Evolutionary conservation across 2,113 vertebrate species (phyloP).

Genomic region (Peromyscus californicus): DNA sequence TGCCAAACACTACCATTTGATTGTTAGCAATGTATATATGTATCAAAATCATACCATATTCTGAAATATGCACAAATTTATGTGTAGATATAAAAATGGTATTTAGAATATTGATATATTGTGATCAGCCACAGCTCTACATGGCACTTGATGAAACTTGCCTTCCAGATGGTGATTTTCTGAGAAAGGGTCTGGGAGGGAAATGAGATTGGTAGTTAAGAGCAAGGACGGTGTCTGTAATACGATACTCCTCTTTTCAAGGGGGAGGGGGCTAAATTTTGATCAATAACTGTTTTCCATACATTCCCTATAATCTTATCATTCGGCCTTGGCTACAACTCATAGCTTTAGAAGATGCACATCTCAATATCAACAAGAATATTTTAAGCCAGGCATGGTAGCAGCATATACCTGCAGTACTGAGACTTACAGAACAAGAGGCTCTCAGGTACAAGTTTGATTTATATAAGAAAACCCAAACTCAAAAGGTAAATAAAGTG

Average conservation of each 20-base stretch:
- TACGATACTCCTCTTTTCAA: neutral
- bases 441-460: neutral
- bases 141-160: neutral
- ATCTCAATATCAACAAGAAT: neutral
- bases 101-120: neutral
- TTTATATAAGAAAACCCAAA: neutral
- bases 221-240: neutral
- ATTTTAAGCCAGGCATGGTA: neutral
- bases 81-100: neutral
- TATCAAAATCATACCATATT: neutral
- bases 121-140: neutral
- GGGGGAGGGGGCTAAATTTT: too few species aligned
- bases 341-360: neutral
- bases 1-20: neutral
- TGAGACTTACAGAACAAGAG: too few species aligned
- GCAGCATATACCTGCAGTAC: too few species aligned
- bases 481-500: neutral
- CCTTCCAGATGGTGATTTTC: neutral
- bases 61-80: neutral
- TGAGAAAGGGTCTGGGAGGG: neutral
- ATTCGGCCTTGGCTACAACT: neutral
- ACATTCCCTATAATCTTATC: neutral
- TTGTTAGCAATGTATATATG: neutral
- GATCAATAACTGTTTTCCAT: neutral
- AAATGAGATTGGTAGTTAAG: neutral